A percentile compares a stretch with the other conserved stretches of the same genome.
Conservation (phyloP, 92 coral and sea anemone species). For the Epizoanthus stellaris region DNA sequence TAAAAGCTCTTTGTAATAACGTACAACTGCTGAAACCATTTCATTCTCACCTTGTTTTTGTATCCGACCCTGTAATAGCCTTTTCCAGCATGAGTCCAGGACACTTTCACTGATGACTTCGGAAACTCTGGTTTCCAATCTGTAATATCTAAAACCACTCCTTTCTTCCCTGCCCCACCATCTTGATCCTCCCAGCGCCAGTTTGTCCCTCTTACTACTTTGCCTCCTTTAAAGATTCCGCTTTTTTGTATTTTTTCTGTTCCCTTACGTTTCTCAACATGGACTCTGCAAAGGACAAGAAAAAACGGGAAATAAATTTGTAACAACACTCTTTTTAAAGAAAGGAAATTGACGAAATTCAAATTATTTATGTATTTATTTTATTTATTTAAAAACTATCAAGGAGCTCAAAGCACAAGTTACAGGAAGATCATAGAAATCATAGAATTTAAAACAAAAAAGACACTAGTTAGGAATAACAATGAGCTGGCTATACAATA, state of each 20-base stretch:
- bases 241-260: slow-evolving; percentile 20
- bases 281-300: not conserved
- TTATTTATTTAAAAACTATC: no score
- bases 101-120: slow-evolving; percentile 7
- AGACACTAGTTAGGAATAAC: no score
- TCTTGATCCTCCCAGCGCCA: slow-evolving; percentile 35
- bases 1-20: not conserved
- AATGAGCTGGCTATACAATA: no score
- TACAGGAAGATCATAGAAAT: no score
- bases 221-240: slow-evolving; percentile 26
- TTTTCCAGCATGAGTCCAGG: slow-evolving; percentile 21
- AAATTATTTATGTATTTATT: no score
- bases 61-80: slow-evolving; percentile 18
- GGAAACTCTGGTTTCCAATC: slow-evolving; percentile 39
- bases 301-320: no score
- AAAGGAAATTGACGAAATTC: no score
- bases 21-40: not conserved
- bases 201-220: not conserved
- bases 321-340: no score
- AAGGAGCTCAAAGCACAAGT: no score
- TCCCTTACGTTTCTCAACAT: slow-evolving; percentile 12
- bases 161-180: slow-evolving; percentile 16
- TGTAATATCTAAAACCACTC: slow-evolving; percentile 15
- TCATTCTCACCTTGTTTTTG: slow-evolving; percentile 5
- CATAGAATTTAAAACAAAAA: no score